These are phyloP conservation scores for Chloroclysta siterata DNA, from an alignment of 2,888 invertebrate genomes.

Conservation along the genomic window DNA sequence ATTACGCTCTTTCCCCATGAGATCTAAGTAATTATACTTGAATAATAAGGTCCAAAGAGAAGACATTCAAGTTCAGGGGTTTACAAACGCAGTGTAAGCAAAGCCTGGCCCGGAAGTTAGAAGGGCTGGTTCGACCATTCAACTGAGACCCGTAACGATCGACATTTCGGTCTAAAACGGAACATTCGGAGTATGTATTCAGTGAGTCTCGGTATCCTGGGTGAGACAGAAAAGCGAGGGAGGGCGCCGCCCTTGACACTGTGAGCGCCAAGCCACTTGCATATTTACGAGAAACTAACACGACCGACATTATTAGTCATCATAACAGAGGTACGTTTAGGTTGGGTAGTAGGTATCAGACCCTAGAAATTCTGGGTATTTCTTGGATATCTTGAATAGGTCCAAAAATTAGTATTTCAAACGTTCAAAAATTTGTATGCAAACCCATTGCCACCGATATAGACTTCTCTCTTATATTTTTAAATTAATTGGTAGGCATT, in stretches of 20 bases:
- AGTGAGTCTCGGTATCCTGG: constrained; percentile 54
- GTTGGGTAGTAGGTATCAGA: no score
- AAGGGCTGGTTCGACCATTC: constrained; percentile 46
- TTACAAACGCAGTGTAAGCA: constrained; percentile 54
- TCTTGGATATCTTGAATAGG: no score
- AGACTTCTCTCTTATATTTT: no score
- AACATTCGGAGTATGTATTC: constrained; percentile 44
- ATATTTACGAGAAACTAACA: constrained; percentile 61
- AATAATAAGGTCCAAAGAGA: constrained; percentile 56
- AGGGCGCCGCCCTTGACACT: constrained; percentile 73
- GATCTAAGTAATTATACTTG: constrained; percentile 51
- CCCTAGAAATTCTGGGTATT: no score
- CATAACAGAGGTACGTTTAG: constrained; percentile 19
- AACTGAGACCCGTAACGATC: constrained; percentile 48
- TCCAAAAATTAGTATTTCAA: no score
- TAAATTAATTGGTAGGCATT: no score
- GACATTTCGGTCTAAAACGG: constrained; percentile 36
- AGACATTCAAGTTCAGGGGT: constrained; percentile 56
- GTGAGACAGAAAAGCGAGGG: constrained; percentile 48
- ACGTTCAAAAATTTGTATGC: no score
- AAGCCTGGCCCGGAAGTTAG: constrained; percentile 49
- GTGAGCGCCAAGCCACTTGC: constrained; percentile 55
- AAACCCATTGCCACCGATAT: no score
- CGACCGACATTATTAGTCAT: constrained; percentile 40
- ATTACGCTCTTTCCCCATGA: constrained; percentile 46